Percentiles rank a stretch among this genome's conserved stretches.
phyloP scores from a whole-genome alignment of 2,113 vertebrate genomes.

The Athene cunicularia region DNA sequence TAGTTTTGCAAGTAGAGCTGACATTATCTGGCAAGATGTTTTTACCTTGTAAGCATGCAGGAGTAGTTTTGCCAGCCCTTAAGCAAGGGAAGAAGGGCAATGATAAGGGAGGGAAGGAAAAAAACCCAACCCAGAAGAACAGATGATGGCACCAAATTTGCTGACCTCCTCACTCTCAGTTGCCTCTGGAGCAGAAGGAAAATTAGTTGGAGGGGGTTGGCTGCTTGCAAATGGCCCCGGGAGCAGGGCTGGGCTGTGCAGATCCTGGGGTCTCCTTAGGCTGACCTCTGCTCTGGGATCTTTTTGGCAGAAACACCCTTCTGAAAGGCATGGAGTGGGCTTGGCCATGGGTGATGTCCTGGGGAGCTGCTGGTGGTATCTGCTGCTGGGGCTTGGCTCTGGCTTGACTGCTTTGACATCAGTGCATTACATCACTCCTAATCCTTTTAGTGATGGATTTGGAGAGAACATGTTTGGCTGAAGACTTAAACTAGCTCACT shows the following conservation, averaged over 20 bases:
- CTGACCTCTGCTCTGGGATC: neutral
- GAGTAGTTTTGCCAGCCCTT: neutral
- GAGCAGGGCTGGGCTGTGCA: neutral
- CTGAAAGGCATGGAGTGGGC: neutral
- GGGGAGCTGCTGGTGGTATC: neutral
- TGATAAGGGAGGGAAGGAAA: neutral
- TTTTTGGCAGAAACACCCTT: neutral
- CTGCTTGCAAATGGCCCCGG: fast-evolving
- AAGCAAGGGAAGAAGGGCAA: neutral
- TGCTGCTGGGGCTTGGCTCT: neutral
- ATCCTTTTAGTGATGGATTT: neutral
- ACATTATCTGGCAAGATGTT: neutral
- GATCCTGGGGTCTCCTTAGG: neutral
- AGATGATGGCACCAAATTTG: neutral
- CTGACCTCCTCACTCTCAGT: fast-evolving
- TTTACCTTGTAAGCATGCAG: neutral
- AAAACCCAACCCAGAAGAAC: neutral
- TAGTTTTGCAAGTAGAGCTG: neutral
- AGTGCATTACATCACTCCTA: fast-evolving
- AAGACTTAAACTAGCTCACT: neutral
- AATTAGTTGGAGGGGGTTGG: neutral
- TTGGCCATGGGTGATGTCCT: neutral
- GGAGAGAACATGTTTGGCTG: neutral
- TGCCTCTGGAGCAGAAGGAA: neutral
- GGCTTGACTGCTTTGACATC: neutral